Conservation (phyloP, 2,797 vertebrate species). For the Spinibarbus caldwelli region DNA sequence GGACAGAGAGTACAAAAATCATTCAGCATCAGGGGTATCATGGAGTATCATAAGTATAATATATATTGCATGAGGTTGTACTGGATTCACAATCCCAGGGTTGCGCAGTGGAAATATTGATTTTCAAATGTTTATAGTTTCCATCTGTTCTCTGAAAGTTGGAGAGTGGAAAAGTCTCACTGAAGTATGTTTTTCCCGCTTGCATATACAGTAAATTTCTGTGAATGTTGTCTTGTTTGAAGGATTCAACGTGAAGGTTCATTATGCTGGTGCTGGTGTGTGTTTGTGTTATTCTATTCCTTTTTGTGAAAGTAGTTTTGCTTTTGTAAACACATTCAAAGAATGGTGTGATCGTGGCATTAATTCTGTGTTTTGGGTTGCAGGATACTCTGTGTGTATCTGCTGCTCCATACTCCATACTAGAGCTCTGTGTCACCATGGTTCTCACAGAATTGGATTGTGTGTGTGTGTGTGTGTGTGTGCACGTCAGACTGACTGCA, state of each 20-base stretch:
- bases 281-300: not conserved
- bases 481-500: constrained; percentile 63
- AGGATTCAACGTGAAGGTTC: too few species aligned
- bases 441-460: constrained; percentile 11
- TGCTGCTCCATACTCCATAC: not conserved
- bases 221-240: not conserved
- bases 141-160: not conserved
- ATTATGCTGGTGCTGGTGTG: not conserved
- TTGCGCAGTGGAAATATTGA: constrained; percentile 8
- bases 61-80: constrained; percentile 14
- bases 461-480: constrained; percentile 35
- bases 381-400: not conserved
- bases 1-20: not conserved
- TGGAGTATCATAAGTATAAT: not conserved
- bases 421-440: constrained; percentile 13
- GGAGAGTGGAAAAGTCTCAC: constrained; percentile 3
- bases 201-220: not conserved
- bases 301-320: not conserved
- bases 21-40: not conserved
- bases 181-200: not conserved
- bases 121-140: constrained; percentile 20
- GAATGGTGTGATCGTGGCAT: not conserved
- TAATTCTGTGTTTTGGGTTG: not conserved
- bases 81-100: constrained; percentile 8
- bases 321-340: not conserved